Evolutionary conservation across 2,797 vertebrate species (phyloP).

Genomic region (Botia almorhae): DNA sequence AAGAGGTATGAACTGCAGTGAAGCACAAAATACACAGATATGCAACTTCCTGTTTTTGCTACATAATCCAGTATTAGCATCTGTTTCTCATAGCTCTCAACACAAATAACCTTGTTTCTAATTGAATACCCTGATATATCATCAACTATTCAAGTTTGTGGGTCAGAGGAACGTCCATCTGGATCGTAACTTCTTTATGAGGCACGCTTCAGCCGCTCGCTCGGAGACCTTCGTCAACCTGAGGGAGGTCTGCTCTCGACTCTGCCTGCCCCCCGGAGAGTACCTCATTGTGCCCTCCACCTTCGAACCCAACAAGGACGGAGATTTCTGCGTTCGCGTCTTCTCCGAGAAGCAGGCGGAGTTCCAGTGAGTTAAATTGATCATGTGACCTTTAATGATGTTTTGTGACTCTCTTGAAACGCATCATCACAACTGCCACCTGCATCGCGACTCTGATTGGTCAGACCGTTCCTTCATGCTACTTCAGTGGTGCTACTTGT

Average conservation of each 20-base stretch:
- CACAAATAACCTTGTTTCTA: background rate
- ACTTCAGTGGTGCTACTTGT: too few relatives aligned
- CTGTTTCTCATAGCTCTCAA: background rate
- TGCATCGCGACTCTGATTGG: too few relatives aligned
- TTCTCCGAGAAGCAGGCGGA: conserved; percentile 86
- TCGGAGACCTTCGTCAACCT: conserved; percentile 88
- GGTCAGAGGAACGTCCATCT: conserved; percentile 75
- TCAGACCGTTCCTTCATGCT: too few relatives aligned
- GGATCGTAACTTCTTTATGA: conserved; percentile 83
- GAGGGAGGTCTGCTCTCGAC: conserved; percentile 84
- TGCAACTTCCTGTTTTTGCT: background rate
- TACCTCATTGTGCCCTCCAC: conserved; percentile 86
- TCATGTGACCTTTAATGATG: background rate
- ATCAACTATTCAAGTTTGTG: conserved; percentile 2
- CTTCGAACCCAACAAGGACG: conserved; percentile 82
- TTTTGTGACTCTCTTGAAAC: too few relatives aligned
- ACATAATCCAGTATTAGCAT: background rate
- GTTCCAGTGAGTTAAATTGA: conserved; percentile 73
- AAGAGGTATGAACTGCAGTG: conserved; percentile 44
- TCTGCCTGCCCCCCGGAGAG: conserved; percentile 82
- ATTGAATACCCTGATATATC: background rate
- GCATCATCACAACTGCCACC: too few relatives aligned
- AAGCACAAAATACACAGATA: background rate
- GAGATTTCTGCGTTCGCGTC: conserved; percentile 85
- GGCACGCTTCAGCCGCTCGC: conserved; percentile 76